Evolutionary conservation across 2,797 vertebrate genomes (phyloP), one percentile per base, ranked within the genome.

Genomic region (Acanthurus tractus): DNA sequence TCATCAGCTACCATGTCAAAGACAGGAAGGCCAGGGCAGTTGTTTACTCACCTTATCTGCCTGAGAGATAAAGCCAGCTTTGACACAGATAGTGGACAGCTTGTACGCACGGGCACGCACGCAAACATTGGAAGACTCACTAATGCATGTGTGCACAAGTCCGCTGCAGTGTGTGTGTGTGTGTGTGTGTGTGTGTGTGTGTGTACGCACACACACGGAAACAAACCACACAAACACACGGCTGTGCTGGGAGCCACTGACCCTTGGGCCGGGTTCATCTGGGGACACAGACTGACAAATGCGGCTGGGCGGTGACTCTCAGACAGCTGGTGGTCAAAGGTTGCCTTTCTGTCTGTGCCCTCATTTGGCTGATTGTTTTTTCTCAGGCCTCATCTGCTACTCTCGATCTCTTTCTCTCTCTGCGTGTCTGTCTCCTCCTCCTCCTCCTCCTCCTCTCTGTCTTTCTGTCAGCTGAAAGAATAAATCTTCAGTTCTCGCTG

Each of bases 261-360:
- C 90, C 88, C 83, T 71, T 3, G 79, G 84, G 86, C 55, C 6
- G 22, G 70, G 92, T 90, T 92, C 89, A 82, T 59, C 70, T 29
- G 62, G 84, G 90, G 91, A 92, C 90, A 85, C 87, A 86, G 89
- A 88, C 86, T 76, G 87, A 88, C 86, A 87, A 87, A 89, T 88
- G 89, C 22, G 40, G 73, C 87, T 56, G 76, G 87, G 84, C 74
- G 61, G 70, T 84, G 89, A 86, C 92, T 92, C 85, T 42, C 86
- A 87, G 90, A 92, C 93, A 93, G 92, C 90, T 90, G 89, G 83
- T 76, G 90, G 89, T 92, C 89, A 91, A 89, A 92, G 90, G 90
- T 91, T 25, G 74, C 70, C 85, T 89, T 85, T 90, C 89, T 92
- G 80, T 91, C 83, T 81, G 61, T 83, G 87, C 86, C 83, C 88